Conservation (phyloP, 2,888 invertebrate genomes). For the Suillia variegata region DNA sequence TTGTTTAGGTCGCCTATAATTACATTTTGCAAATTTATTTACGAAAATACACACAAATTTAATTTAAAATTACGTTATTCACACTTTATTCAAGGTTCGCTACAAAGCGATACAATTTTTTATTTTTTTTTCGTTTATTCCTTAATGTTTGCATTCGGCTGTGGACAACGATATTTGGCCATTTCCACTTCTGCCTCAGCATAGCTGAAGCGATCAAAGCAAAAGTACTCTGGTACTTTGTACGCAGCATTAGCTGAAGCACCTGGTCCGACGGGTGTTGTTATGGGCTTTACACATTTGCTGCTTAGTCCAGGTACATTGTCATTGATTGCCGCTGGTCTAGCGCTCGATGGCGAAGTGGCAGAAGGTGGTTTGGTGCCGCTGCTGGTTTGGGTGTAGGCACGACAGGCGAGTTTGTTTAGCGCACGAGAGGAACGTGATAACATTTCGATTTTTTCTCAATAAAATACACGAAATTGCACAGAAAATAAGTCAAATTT, state of each 20-base stretch:
- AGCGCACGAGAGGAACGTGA: constrained; percentile 30
- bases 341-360: constrained; percentile 19
- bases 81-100: no score
- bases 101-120: no score
- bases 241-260: constrained; percentile 66
- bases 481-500: not conserved
- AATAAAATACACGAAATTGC: no score
- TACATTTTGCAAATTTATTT: not conserved
- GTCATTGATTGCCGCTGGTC: constrained; percentile 41
- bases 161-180: constrained; percentile 77
- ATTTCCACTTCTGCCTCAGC: constrained; percentile 87
- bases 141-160: constrained; percentile 68
- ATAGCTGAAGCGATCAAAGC: constrained; percentile 76
- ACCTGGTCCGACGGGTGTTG: constrained; percentile 56
- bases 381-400: constrained; percentile 38
- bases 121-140: constrained; percentile 6
- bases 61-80: not conserved
- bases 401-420: constrained; percentile 31
- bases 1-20: constrained; percentile 88
- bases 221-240: constrained; percentile 88
- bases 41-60: not conserved
- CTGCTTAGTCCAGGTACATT: constrained; percentile 72
- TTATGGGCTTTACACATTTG: constrained; percentile 65
- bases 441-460: constrained; percentile 39
- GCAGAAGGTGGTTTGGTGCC: constrained; percentile 22